Evolutionary conservation across 2,888 invertebrate genomes (phyloP), one percentile per base, ranked within the genome.

Genomic region (Spodoptera picta): DNA sequence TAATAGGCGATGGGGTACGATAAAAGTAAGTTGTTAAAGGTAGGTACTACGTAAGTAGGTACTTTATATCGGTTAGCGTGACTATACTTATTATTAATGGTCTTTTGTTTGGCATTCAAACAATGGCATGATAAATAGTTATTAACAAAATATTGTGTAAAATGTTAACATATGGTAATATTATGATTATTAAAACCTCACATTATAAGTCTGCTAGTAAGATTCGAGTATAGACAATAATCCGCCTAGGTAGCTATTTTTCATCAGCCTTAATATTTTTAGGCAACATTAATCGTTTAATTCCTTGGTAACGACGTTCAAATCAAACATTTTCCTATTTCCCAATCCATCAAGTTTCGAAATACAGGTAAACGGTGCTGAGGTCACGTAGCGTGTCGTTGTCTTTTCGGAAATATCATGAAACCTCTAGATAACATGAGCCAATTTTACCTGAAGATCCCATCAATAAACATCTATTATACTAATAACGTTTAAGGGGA

Each of bases 401-500:
- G 31, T 31, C 24, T 11, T 49, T 44, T 23, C 12, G 36, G 23
- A 43, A 14, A 44, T 36, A 9, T 14, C 23, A 23, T 9, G 6
- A 4, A 43, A 45, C 62, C 36, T 70, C 53, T 57, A 42, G 47
- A 60, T 54, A 49, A 61, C 44, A 45, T 36, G n/a, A 62, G 57
- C 46, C 56, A 70, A 62, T 66, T 60, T 42, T 27, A 44, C 14
- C 45, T 54, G 24, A 14, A 23, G 24, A 52, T 44, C 24, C 46
- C 42, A 69, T 65, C 54, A 69, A 61, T 65, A 69, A 53, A 73
- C 48, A 61, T 52, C 52, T 60, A 69, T 65, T 65, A 60, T 14
- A 56, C 52, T 71, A 64, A 74, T 74, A 68, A 53, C 49, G 64
- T 41, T 48, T 41, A 41, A 43, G 24, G 50, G 51, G 64, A 24